Evolutionary conservation across 2,113 vertebrate species (phyloP), one percentile per base, ranked within the genome.

Genomic region (Zosterops hypoxanthus): DNA sequence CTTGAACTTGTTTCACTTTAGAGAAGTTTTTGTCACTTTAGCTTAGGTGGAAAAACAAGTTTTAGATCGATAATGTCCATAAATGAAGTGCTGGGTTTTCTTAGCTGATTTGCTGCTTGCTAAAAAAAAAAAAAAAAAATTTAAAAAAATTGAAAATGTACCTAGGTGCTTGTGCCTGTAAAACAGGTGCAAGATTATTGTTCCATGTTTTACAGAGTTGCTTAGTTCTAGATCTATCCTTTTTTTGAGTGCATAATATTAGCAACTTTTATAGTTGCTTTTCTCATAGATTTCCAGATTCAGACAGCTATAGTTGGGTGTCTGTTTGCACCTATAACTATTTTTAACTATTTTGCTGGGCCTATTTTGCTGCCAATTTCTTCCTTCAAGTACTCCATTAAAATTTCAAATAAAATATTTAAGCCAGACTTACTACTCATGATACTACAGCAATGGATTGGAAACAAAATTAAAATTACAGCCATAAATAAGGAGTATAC

Each of bases 11-110:
- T 75, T 97, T 95, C 83, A 64, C 71, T 95, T 95, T 29, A n/a
- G 75, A 95, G 93, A 94, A 95, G 95, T 96, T 96, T 96, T 94
- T 91, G 64, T 94, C 89, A 80, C 77, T 94, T 82, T 50, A 68
- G 44, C 53, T 95, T 78, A 63, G 49, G 70, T 16, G 28, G 79
- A 92, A 96, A 95, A 96, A 90, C 92, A 91, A 86, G 92, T 75
- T 78, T 86, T 65, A 79, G 81, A 95, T 96, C 96, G 88, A 96
- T 97, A 96, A 90, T 29, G 75, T 69, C 65, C 65, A 90, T 44
- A 94, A 92, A 91, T 80, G 81, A 95, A 92, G 55, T 23, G 36
- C 44, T 71, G 44, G 41, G 12, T 34, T 82, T 70, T 89, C 79
- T 90, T 73, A 86, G 61, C 28, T 78, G 56, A 63, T 81, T 71